phyloP scores from a whole-genome alignment of 1,140 invertebrate genomes.

The Ganaspis sp. region DNA sequence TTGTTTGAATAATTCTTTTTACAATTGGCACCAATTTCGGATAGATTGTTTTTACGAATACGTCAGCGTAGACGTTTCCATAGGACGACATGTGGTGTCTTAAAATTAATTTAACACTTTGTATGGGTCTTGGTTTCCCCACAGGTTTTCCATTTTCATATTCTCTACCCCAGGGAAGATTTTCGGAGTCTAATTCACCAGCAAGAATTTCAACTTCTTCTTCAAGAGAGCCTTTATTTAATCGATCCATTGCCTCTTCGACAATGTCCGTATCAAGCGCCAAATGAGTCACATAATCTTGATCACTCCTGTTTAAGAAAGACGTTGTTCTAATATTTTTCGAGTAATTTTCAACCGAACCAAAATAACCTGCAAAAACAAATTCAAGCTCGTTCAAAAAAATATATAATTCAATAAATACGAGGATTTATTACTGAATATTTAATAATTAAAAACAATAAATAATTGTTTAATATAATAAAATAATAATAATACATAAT shows the following conservation, averaged over 20 bases:
- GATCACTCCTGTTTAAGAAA: background rate
- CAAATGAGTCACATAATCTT: background rate
- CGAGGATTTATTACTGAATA: too few relatives aligned
- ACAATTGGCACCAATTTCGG: background rate
- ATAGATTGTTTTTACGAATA: background rate
- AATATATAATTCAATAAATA: too few relatives aligned
- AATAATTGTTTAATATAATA: too few relatives aligned
- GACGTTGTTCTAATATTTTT: background rate
- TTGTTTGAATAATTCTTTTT: background rate
- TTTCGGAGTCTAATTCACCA: background rate
- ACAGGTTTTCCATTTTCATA: background rate
- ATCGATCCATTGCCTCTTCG: background rate
- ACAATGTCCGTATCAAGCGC: background rate
- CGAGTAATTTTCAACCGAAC: slow-evolving; percentile 7
- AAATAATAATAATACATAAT: too few relatives aligned
- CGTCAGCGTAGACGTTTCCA: background rate
- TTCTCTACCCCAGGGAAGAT: background rate
- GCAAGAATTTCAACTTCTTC: background rate
- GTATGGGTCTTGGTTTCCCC: background rate
- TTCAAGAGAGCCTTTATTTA: background rate
- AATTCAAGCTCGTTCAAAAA: too few relatives aligned
- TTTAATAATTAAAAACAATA: too few relatives aligned
- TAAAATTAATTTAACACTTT: background rate
- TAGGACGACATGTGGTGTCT: background rate
- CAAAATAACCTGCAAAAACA: background rate